Evolutionary conservation across 2,888 invertebrate genomes (phyloP).

Genomic region (Itoplectis maculator): DNA sequence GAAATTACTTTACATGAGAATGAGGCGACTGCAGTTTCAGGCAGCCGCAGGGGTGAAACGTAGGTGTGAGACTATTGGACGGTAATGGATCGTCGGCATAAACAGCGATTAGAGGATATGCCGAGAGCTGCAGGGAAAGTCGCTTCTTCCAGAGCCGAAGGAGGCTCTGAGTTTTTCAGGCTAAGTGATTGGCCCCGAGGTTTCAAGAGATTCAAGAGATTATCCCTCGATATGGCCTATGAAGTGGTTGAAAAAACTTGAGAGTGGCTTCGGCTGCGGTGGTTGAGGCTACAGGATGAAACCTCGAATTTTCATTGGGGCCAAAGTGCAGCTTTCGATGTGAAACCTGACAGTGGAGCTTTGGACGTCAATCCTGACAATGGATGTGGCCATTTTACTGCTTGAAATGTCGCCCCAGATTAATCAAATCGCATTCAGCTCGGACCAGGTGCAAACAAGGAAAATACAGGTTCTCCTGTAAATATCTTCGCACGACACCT

Average conservation of each 20-base stretch:
- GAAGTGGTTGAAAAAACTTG: background rate
- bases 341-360: background rate
- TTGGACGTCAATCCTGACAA: background rate
- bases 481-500: too few species aligned
- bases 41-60: slow-evolving; percentile 19
- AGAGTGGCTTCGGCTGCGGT: too few species aligned
- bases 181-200: slow-evolving; percentile 33
- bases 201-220: slow-evolving; percentile 17
- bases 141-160: slow-evolving; percentile 24
- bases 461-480: too few species aligned
- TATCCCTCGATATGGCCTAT: slow-evolving; percentile 11
- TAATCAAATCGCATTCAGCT: too few species aligned
- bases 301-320: background rate
- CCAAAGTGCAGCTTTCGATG: background rate
- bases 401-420: background rate
- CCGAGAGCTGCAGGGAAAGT: background rate
- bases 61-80: slow-evolving; percentile 66
- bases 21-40: slow-evolving; percentile 69
- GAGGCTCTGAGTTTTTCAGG: slow-evolving; percentile 13
- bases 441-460: too few species aligned
- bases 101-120: slow-evolving; percentile 74
- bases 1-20: slow-evolving; percentile 80
- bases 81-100: slow-evolving; percentile 78
- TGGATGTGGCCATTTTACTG: background rate
- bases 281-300: background rate